Percentiles rank a stretch among this genome's conserved stretches.
Conservation (phyloP, 2,797 vertebrate genomes). For the Sebastes trivittatus region DNA sequence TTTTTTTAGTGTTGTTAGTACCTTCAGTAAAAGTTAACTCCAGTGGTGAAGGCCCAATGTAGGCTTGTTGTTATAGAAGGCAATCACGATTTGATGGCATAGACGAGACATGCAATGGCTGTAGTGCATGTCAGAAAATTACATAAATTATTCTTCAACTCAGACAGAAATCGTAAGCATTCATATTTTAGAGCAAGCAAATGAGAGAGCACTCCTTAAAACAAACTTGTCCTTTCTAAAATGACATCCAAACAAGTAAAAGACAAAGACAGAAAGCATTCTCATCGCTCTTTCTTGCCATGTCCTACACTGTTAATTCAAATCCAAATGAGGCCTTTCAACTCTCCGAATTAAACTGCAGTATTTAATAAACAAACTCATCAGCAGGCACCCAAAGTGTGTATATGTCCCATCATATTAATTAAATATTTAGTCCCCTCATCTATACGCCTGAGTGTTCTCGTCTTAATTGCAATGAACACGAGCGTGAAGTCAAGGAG, state of each 20-base stretch:
- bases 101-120: neutral
- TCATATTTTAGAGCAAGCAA: constrained; percentile 19
- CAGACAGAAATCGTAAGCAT: neutral
- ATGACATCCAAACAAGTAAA: constrained; percentile 18
- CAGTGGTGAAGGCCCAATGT: neutral
- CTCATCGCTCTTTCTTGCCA: neutral
- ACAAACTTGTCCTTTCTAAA: constrained; percentile 1
- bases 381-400: constrained; percentile 68
- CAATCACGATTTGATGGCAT: neutral
- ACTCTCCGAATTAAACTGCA: constrained; percentile 43
- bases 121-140: neutral
- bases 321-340: constrained; percentile 28
- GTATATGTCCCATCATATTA: constrained; percentile 77
- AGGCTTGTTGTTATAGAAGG: neutral
- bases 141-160: constrained; percentile 19
- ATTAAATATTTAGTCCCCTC: constrained; percentile 84
- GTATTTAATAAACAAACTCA: constrained; percentile 69
- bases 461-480: constrained; percentile 87
- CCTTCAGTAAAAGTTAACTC: neutral
- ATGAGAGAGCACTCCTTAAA: neutral
- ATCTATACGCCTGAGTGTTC: constrained; percentile 77
- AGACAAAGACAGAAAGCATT: constrained; percentile 1
- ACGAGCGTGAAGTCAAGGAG: constrained; percentile 79
- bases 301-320: constrained; percentile 17
- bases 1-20: neutral